phyloP scores from a whole-genome alignment of 2,113 vertebrate species.

The Paramisgurnus dabryanus region DNA sequence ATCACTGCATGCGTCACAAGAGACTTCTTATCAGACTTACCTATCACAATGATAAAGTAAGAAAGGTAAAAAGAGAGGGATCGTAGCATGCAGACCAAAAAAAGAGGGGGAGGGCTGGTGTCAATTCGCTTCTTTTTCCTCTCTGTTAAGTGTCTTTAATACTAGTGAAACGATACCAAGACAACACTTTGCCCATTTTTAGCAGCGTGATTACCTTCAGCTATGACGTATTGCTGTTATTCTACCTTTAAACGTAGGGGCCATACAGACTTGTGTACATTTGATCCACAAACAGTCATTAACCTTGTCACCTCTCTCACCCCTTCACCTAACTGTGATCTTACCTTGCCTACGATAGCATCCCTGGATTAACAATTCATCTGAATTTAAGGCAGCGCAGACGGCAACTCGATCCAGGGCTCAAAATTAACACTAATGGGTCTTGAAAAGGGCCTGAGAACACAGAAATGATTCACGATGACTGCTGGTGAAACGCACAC shows the following conservation, averaged over 20 bases:
- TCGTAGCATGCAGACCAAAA: conserved; percentile 33
- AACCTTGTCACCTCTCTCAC: conserved; percentile 35
- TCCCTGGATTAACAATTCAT: conserved; percentile 47
- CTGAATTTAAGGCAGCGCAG: conserved; percentile 35
- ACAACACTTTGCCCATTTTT: conserved; percentile 59
- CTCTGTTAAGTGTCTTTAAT: conserved; percentile 64
- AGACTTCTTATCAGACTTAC: conserved; percentile 39
- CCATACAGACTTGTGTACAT: conserved; percentile 23
- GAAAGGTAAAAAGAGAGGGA: conserved; percentile 66
- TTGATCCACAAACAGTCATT: conserved; percentile 50
- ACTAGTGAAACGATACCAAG: conserved; percentile 61
- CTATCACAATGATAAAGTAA: conserved; percentile 47
- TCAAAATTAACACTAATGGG: conserved; percentile 38
- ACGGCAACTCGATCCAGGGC: conserved; percentile 17
- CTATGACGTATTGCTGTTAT: conserved; percentile 30
- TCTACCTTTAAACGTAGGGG: conserved; percentile 34
- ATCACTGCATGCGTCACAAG: conserved; percentile 33
- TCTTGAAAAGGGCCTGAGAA: conserved; percentile 30
- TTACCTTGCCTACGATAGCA: conserved; percentile 41
- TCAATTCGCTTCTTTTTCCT: conserved; percentile 61
- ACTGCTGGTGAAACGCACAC: conserved; percentile 9
- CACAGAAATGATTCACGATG: conserved; percentile 50
- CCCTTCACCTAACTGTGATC: conserved; percentile 44
- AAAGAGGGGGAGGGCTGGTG: conserved; percentile 64
- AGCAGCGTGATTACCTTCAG: conserved; percentile 56